phyloP scores from a whole-genome alignment of 2,888 invertebrate species.

The Colletes collaris region DNA sequence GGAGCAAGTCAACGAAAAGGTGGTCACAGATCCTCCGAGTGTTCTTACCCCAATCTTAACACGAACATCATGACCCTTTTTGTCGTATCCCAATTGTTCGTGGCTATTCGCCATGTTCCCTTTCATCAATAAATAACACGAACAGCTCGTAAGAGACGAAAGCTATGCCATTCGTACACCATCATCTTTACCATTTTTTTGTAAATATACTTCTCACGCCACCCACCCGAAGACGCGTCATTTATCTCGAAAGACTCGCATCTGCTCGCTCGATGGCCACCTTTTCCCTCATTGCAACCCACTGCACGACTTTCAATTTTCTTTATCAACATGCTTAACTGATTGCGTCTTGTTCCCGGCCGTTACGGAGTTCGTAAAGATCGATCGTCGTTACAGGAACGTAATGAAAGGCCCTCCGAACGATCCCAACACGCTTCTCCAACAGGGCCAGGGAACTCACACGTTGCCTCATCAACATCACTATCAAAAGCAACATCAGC shows the following conservation, averaged over 20 bases:
- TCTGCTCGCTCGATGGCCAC: slow-evolving; percentile 18
- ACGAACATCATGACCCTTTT: not conserved
- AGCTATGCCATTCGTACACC: no score
- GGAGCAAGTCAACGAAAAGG: slow-evolving; percentile 24
- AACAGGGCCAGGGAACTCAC: slow-evolving; percentile 79
- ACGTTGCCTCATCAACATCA: slow-evolving; percentile 83
- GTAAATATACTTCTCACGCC: slow-evolving; percentile 8
- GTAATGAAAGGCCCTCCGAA: slow-evolving; percentile 87
- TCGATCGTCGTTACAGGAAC: slow-evolving; percentile 77
- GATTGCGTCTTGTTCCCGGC: slow-evolving; percentile 26
- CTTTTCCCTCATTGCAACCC: slow-evolving; percentile 10
- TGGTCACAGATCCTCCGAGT: slow-evolving; percentile 11
- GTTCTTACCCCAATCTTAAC: not conserved
- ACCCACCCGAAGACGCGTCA: not conserved
- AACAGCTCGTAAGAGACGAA: no score
- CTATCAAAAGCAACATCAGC: slow-evolving; percentile 81
- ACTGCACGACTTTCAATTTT: slow-evolving; percentile 23
- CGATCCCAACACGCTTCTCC: slow-evolving; percentile 84
- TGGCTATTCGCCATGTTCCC: no score
- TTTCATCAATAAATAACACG: no score
- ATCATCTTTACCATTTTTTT: not conserved
- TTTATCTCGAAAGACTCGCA: not conserved
- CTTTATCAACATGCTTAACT: slow-evolving; percentile 11
- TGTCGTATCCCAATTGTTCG: no score
- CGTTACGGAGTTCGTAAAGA: slow-evolving; percentile 40